Conservation (phyloP, 2,797 vertebrate species). For the Crenichthys baileyi region DNA sequence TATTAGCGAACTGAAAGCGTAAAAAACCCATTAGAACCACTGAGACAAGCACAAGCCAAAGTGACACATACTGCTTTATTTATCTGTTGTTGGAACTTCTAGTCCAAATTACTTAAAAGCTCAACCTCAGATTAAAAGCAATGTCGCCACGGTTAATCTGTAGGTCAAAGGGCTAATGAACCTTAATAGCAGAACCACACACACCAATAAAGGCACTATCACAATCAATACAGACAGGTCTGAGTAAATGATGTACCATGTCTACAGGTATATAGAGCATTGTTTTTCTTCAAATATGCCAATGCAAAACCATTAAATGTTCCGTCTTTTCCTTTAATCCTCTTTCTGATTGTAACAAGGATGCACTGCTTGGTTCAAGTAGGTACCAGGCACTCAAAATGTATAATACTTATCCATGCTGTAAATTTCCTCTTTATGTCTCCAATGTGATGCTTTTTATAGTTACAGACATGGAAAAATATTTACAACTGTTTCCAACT, state of each 20-base stretch:
- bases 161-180: constrained; percentile 29
- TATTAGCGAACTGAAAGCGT: background rate
- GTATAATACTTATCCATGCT: constrained; percentile 30
- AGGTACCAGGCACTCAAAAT: constrained; percentile 15
- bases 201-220: constrained; percentile 29
- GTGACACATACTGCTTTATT: constrained; percentile 15
- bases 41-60: constrained; percentile 16
- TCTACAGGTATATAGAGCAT: background rate
- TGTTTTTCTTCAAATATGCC: constrained; percentile 8
- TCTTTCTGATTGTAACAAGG: constrained; percentile 13
- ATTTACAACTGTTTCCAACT: constrained; percentile 25
- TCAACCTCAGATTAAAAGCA: background rate
- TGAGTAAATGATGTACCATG: no score
- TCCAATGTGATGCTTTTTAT: constrained; percentile 24
- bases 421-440: constrained; percentile 61
- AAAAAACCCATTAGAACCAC: constrained; percentile 12
- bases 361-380: constrained; percentile 12
- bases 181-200: background rate
- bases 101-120: background rate
- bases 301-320: constrained; percentile 16
- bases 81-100: constrained; percentile 12
- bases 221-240: constrained; percentile 17
- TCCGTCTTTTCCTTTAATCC: background rate
- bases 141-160: constrained; percentile 22
- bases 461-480: constrained; percentile 26